Percentiles rank a stretch among this genome's conserved stretches.
Evolutionary conservation across 2,113 vertebrate genomes (phyloP).

Genomic region (Rana temporaria): DNA sequence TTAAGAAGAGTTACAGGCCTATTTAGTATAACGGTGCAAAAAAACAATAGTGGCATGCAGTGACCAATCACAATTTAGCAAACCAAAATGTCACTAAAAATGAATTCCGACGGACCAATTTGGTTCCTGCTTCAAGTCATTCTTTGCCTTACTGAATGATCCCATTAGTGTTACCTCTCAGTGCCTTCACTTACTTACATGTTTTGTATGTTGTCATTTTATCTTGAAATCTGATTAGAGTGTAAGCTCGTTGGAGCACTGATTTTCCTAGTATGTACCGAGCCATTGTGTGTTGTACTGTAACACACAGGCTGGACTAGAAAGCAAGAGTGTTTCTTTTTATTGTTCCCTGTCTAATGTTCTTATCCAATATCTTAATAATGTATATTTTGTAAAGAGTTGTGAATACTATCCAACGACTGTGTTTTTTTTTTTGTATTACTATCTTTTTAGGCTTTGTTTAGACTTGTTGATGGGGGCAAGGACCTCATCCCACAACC

Average conservation of each 20-base stretch:
- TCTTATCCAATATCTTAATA: neutral
- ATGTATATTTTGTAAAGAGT: slow-evolving; percentile 55
- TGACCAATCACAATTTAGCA: no score
- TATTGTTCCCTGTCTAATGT: neutral
- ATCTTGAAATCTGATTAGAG: slow-evolving; percentile 17
- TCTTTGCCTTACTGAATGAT: no score
- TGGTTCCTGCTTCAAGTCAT: no score
- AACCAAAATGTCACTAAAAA: no score
- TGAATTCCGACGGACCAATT: no score
- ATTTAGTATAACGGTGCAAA: no score
- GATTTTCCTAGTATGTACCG: neutral
- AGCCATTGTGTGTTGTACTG: neutral
- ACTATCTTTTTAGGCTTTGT: no score
- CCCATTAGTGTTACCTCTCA: neutral
- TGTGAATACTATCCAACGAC: neutral
- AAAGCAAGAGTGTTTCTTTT: neutral
- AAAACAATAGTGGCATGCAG: no score
- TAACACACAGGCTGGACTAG: neutral
- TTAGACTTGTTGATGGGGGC: no score
- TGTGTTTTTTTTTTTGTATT: neutral
- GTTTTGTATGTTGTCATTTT: neutral
- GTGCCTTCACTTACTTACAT: slow-evolving; percentile 19
- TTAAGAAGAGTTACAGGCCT: no score
- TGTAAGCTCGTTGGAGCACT: neutral
- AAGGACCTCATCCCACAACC: no score